These are phyloP conservation scores for Bombus vancouverensis DNA, from an alignment of 1,140 invertebrate genomes.

Conservation along the genomic window DNA sequence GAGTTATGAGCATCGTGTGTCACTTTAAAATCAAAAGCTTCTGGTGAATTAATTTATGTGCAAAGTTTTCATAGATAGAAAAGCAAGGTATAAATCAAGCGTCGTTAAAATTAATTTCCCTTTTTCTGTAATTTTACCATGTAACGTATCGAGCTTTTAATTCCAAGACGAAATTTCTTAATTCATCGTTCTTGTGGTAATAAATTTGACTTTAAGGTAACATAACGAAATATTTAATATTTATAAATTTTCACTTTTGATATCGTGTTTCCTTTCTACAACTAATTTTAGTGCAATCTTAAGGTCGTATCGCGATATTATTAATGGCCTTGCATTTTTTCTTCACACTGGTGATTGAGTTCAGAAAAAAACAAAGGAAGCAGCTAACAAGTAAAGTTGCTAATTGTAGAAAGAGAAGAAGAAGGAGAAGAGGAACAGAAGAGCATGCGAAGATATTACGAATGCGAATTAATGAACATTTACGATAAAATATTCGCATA, in stretches of 20 bases:
- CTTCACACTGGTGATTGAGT: neutral
- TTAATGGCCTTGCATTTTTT: too few species aligned
- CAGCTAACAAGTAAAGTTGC: neutral
- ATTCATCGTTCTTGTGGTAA: too few species aligned
- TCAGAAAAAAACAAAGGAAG: slow-evolving; percentile 16
- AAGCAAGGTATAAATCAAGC: neutral
- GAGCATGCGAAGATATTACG: neutral
- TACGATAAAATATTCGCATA: neutral
- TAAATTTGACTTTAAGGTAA: too few species aligned
- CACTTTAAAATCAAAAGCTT: neutral
- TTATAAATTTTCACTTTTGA: slow-evolving; percentile 29
- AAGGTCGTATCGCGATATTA: neutral
- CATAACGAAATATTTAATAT: neutral
- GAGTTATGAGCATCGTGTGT: neutral
- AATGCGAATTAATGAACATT: slow-evolving; percentile 8
- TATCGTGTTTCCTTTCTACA: neutral
- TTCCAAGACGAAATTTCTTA: neutral
- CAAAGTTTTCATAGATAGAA: neutral
- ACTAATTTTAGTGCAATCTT: neutral
- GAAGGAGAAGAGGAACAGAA: neutral
- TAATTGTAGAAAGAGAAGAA: neutral
- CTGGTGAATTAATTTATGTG: neutral
- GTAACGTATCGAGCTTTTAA: neutral
- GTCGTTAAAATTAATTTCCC: neutral
- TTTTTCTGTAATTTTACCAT: neutral